These are phyloP conservation scores for Ladona fulva DNA, from an alignment of 1,140 invertebrate genomes.

Conservation along the genomic window DNA sequence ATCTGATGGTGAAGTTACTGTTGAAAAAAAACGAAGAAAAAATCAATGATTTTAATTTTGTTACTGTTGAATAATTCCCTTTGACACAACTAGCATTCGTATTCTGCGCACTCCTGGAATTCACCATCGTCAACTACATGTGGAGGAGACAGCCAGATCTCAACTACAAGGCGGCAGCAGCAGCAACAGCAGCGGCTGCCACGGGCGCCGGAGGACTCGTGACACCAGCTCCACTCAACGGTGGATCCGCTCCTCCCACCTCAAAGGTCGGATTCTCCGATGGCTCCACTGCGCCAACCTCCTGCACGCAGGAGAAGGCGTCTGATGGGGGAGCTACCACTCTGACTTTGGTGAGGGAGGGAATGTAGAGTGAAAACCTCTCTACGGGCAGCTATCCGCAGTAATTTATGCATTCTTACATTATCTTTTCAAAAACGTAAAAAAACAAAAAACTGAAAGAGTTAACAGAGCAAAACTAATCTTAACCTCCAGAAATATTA, in stretches of 20 bases:
- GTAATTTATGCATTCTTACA: too few species aligned
- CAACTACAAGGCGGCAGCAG: constrained; percentile 1
- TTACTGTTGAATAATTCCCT: too few species aligned
- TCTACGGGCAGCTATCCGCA: too few species aligned
- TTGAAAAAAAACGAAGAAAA: too few species aligned
- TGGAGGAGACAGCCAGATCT: constrained; percentile 33
- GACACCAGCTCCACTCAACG: neutral
- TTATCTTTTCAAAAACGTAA: too few species aligned
- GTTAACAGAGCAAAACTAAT: too few species aligned
- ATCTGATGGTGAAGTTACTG: too few species aligned
- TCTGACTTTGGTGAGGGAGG: neutral
- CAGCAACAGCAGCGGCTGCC: neutral
- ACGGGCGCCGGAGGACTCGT: neutral
- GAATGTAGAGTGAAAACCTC: too few species aligned
- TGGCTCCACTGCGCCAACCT: neutral
- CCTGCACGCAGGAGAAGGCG: neutral
- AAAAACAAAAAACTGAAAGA: too few species aligned
- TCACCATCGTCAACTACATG: constrained; percentile 43
- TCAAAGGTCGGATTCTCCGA: neutral
- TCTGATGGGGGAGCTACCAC: neutral
- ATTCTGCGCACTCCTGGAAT: constrained; percentile 43
- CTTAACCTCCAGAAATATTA: too few species aligned
- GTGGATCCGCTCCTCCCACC: neutral
- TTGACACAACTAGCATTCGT: constrained; percentile 34
- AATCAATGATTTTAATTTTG: too few species aligned